Evolutionary conservation across 2,888 invertebrate species (phyloP).

Genomic region (Tyria jacobaeae): DNA sequence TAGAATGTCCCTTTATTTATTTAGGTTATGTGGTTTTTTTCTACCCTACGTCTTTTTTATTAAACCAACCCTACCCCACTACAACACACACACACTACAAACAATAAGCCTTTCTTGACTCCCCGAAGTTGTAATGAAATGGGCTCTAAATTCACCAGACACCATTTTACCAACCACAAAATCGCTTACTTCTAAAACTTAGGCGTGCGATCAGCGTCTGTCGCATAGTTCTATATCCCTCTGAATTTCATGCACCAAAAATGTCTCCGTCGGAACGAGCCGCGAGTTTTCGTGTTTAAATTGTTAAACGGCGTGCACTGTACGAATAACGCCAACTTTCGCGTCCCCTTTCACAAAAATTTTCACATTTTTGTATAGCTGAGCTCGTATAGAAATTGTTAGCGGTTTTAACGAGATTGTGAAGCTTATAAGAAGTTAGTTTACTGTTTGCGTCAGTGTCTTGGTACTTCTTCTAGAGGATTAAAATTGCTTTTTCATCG

Average conservation of each 20-base stretch:
- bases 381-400: slow-evolving; percentile 38
- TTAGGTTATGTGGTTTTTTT: neutral
- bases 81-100: neutral
- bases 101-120: neutral
- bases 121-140: neutral
- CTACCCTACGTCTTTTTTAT: neutral
- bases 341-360: slow-evolving; percentile 35
- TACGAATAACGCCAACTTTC: slow-evolving; percentile 49
- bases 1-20: neutral
- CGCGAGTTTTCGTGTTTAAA: slow-evolving; percentile 72
- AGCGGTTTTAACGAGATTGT: slow-evolving; percentile 48
- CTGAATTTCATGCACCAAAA: slow-evolving; percentile 76
- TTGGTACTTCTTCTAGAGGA: slow-evolving; percentile 6
- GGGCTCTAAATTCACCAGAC: neutral
- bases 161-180: slow-evolving; percentile 13
- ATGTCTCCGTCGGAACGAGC: slow-evolving; percentile 61
- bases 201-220: slow-evolving; percentile 16
- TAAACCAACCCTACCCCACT: neutral
- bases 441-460: slow-evolving; percentile 27
- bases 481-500: slow-evolving; percentile 4
- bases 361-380: slow-evolving; percentile 45
- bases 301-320: slow-evolving; percentile 67
- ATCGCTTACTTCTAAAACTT: slow-evolving; percentile 28
- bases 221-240: slow-evolving; percentile 41
- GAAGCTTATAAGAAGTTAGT: slow-evolving; percentile 33